Evolutionary conservation across 2,113 vertebrate species (phyloP).

Genomic region (Himantopus leucocephalus): DNA sequence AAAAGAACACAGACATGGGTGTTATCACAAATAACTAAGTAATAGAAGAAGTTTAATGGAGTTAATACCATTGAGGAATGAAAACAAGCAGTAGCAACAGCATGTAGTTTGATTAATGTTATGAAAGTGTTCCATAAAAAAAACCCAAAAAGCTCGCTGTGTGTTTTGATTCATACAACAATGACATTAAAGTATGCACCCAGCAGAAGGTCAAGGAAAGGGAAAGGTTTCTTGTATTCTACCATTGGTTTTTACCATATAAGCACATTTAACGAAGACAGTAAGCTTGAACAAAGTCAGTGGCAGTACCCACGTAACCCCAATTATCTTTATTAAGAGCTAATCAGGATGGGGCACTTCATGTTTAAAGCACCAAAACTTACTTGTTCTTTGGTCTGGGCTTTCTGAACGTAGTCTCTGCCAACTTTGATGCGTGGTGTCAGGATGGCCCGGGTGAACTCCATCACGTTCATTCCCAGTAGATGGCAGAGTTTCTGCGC

Average conservation of each 20-base stretch:
- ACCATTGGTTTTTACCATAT: background rate
- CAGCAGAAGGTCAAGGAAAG: background rate
- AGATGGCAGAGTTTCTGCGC: conserved; percentile 98
- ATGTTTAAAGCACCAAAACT: background rate
- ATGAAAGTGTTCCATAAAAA: background rate
- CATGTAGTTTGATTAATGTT: background rate
- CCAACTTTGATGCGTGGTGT: conserved; percentile 98
- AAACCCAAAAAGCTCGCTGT: background rate
- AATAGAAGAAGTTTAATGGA: background rate
- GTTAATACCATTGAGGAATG: background rate
- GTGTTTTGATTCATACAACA: background rate
- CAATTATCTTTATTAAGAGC: no score
- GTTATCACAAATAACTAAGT: background rate
- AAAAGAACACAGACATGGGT: background rate
- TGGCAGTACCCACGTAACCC: background rate
- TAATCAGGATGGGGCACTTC: background rate
- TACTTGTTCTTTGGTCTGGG: conserved; percentile 98
- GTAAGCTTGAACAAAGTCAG: background rate
- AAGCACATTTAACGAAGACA: background rate
- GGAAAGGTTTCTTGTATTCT: background rate
- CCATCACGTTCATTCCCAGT: conserved; percentile 96
- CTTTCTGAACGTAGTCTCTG: conserved; percentile 97
- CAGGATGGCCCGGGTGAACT: conserved; percentile 96
- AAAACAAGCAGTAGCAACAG: background rate
- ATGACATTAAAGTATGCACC: background rate